phyloP scores from a whole-genome alignment of 1,140 invertebrate genomes.

The Ectropis grisescens region DNA sequence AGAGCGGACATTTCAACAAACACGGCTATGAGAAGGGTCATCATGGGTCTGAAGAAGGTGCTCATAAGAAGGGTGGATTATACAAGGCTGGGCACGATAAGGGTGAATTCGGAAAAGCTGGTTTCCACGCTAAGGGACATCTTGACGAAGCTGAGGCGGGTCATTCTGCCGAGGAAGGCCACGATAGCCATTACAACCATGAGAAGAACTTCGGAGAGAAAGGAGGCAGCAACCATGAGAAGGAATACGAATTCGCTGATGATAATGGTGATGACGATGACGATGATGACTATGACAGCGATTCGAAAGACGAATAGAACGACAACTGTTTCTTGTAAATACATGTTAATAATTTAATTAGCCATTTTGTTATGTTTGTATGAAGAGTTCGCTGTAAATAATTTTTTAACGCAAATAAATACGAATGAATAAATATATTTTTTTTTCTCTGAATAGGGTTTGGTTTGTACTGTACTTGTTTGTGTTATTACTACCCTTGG shows the following conservation, averaged over 20 bases:
- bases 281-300: no score
- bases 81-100: constrained; percentile 66
- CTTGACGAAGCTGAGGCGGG: constrained; percentile 52
- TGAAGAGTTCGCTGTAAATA: constrained; percentile 30
- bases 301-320: constrained; percentile 6
- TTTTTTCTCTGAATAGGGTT: no score
- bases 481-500: no score
- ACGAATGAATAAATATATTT: constrained; percentile 13
- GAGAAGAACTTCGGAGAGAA: constrained; percentile 41
- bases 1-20: constrained; percentile 75
- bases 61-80: constrained; percentile 67
- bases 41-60: constrained; percentile 67
- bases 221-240: constrained; percentile 29
- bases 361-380: constrained; percentile 61
- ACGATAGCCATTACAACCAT: constrained; percentile 39
- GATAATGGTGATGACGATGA: constrained; percentile 36
- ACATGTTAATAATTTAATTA: constrained; percentile 30
- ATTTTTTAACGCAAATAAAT: constrained; percentile 36
- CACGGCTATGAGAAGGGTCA: constrained; percentile 68
- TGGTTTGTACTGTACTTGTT: no score
- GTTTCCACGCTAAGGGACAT: constrained; percentile 65
- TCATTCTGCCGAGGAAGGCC: constrained; percentile 46
- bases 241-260: constrained; percentile 37
- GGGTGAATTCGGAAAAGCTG: constrained; percentile 63
- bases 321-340: constrained; percentile 26